Evolutionary conservation across 2,113 vertebrate species (phyloP), one percentile per base, ranked within the genome.

Genomic region (Rhinichthys klamathensis): DNA sequence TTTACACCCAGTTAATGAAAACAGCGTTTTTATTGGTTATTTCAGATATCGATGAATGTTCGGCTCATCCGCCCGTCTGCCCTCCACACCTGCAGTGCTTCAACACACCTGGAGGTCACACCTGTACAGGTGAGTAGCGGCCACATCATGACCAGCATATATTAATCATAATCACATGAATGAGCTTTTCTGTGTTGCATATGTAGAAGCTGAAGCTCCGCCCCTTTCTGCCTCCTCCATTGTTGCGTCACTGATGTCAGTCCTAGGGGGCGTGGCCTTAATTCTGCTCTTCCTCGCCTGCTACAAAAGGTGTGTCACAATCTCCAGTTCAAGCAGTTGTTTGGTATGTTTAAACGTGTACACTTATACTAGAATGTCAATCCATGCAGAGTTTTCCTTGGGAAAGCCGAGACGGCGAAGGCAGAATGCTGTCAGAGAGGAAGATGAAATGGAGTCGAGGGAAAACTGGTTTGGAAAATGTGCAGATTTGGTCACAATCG

Each of bases 21-120:
- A 30, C 12, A 61, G 0, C 27, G 3, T 32, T 79, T 56, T 46
- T 25, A 73, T 32, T 54, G 70, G 1, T 86, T 10, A 3, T 90
- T 80, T 32, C 87, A 96, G 95, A 96, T 88, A 87, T 94, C 0
- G 88, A 95, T 83, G 94, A 96, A 90, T 96, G 95, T 91, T 88
- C 90, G 7, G 86, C 89, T 27, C 81, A 86, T 35, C 77, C 72
- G 8, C 88, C 90, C 18, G 76, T 90, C 38, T 96, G 95, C 80
- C 91, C 92, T 38, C 67, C 88, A 77, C 86, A 89, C 23, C 79
- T 89, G 75, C 85, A 93, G 63, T 96, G 95, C 30, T 32, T 88
- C 41, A 96, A 96, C 89, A 88, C 81, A 51, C 90, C 90, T 41
- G 94, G 95, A 12, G 93, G 94, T 25, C 95, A 93, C 58, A 81